Percentiles rank a stretch among this genome's conserved stretches.
phyloP scores from a whole-genome alignment of 2,888 invertebrate genomes.

The Campopleginae sp. region DNA sequence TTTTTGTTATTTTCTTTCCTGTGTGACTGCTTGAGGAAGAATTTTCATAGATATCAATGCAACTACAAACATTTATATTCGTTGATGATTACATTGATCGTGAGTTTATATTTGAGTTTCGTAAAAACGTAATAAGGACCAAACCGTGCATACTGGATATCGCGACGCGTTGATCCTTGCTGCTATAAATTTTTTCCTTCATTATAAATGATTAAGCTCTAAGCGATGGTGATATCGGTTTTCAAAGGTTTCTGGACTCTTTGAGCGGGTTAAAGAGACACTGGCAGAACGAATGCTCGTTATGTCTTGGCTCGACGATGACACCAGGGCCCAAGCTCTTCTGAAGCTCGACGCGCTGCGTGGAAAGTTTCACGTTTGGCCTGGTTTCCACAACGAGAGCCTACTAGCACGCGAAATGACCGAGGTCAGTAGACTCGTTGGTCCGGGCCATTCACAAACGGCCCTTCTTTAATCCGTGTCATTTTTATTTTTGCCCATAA shows the following conservation, averaged over 20 bases:
- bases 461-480: slow-evolving; percentile 2
- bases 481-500: slow-evolving; percentile 4
- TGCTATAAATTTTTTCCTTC: slow-evolving; percentile 12
- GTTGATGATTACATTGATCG: neutral
- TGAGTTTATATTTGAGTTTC: neutral
- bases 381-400: slow-evolving; percentile 80
- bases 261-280: slow-evolving; percentile 83
- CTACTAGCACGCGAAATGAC: slow-evolving; percentile 79
- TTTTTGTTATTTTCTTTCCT: too few relatives aligned
- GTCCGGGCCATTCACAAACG: slow-evolving; percentile 6
- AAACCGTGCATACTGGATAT: neutral
- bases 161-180: neutral
- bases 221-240: slow-evolving; percentile 38
- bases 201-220: neutral
- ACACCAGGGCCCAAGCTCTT: slow-evolving; percentile 83
- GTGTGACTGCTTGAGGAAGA: neutral
- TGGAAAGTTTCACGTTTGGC: slow-evolving; percentile 84
- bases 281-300: slow-evolving; percentile 82
- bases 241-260: slow-evolving; percentile 80
- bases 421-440: slow-evolving; percentile 72
- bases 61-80: neutral
- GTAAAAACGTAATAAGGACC: neutral
- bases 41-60: neutral
- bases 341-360: slow-evolving; percentile 83
- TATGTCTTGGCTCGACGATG: slow-evolving; percentile 84